Evolutionary conservation across 2,888 invertebrate genomes (phyloP).

Genomic region (Latrodectus elegans): DNA sequence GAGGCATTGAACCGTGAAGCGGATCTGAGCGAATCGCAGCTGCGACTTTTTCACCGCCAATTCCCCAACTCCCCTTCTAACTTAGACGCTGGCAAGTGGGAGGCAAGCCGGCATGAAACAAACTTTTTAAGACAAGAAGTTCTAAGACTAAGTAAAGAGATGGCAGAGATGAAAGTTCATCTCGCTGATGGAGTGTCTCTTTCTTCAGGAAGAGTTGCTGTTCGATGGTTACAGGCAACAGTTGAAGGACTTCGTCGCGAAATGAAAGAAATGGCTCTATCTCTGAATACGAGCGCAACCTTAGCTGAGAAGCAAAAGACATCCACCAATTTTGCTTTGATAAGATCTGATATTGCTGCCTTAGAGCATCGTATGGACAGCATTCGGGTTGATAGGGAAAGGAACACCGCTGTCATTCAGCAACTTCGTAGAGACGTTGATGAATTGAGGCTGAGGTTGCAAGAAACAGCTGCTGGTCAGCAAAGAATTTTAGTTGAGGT

Average conservation of each 20-base stretch:
- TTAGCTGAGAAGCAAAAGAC: conserved; percentile 59
- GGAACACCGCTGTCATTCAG: conserved; percentile 57
- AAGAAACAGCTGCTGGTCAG: conserved; percentile 69
- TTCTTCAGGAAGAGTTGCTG: conserved; percentile 53
- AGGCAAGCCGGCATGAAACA: conserved; percentile 58
- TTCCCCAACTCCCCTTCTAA: conserved; percentile 2
- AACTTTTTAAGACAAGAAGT: conserved; percentile 68
- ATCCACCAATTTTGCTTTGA: conserved; percentile 59
- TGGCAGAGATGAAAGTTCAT: conserved; percentile 58
- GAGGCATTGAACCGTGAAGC: conserved; percentile 27
- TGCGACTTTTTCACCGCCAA: not conserved
- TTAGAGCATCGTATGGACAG: conserved; percentile 67
- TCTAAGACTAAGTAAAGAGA: conserved; percentile 49
- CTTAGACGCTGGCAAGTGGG: not conserved
- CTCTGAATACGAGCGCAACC: conserved; percentile 69
- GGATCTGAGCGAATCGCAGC: conserved; percentile 10
- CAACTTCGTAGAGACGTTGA: conserved; percentile 72
- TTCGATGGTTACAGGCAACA: conserved; percentile 68
- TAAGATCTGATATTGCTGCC: conserved; percentile 69
- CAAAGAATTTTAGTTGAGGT: conserved; percentile 70
- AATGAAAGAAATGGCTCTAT: conserved; percentile 69
- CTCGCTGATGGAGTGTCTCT: conserved; percentile 45
- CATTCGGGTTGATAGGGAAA: conserved; percentile 58
- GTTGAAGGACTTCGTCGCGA: conserved; percentile 69
- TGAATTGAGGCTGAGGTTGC: conserved; percentile 72